Evolutionary conservation across 2,113 vertebrate genomes (phyloP).

Genomic region (Myotis yumanensis): DNA sequence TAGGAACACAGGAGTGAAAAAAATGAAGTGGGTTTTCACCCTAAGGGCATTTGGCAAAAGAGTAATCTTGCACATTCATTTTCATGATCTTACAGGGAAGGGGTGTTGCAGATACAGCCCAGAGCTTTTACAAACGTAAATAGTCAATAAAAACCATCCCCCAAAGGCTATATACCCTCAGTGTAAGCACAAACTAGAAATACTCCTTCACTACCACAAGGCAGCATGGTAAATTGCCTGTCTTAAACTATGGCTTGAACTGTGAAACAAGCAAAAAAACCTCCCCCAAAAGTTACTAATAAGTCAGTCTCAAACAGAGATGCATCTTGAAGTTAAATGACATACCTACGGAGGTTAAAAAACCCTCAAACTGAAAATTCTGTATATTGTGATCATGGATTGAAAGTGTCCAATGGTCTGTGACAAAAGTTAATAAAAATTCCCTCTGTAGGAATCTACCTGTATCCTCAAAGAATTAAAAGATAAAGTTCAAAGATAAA

Average conservation of each 20-base stretch:
- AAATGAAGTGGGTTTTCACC: not conserved
- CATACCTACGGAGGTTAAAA: not conserved
- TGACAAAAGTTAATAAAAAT: not conserved
- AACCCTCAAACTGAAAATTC: conserved; percentile 1
- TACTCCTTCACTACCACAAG: not conserved
- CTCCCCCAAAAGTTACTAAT: not conserved
- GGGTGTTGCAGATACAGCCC: not conserved
- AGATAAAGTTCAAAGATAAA: not conserved
- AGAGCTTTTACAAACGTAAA: not conserved
- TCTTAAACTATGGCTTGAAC: not conserved
- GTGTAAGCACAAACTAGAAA: not conserved
- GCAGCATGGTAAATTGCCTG: not conserved
- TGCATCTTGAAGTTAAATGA: not conserved
- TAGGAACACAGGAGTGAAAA: conserved; percentile 3
- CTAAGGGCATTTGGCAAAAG: not conserved
- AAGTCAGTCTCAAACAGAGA: not conserved
- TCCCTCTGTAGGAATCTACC: not conserved
- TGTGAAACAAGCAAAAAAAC: not conserved
- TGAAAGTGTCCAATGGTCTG: not conserved
- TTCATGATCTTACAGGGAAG: not conserved
- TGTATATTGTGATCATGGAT: not conserved
- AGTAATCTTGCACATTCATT: not conserved
- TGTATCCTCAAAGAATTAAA: conserved; percentile 26
- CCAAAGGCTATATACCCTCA: not conserved
- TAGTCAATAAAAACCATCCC: not conserved